Evolutionary conservation across 1,140 invertebrate genomes (phyloP).

Genomic region (Bombus impatiens): DNA sequence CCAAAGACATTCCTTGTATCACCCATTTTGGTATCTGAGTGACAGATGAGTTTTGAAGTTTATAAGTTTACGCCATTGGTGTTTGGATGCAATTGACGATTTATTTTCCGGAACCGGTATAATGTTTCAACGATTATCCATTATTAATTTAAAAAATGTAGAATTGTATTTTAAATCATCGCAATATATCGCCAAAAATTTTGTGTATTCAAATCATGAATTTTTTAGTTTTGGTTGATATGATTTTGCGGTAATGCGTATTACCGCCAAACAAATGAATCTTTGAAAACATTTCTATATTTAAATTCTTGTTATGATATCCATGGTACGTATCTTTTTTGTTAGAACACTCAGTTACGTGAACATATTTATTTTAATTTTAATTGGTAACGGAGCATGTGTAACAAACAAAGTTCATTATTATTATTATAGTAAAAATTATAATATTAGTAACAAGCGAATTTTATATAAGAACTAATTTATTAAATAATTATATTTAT

Average conservation of each 20-base stretch:
- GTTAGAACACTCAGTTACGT: background rate
- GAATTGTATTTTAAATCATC: background rate
- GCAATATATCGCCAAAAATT: background rate
- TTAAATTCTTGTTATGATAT: background rate
- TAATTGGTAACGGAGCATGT: background rate
- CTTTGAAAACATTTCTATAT: background rate
- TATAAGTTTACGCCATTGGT: constrained; percentile 57
- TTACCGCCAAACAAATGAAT: constrained; percentile 25
- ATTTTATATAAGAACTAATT: background rate
- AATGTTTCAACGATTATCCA: no score
- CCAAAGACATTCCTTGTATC: constrained; percentile 82
- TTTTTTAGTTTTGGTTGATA: background rate
- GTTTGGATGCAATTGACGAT: no score
- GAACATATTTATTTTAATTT: background rate
- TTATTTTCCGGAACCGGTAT: background rate
- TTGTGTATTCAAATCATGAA: background rate
- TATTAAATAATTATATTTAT: background rate
- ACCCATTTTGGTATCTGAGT: constrained; percentile 67
- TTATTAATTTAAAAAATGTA: background rate
- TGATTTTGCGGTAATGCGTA: background rate
- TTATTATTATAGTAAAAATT: background rate
- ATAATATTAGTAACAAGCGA: background rate
- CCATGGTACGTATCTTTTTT: background rate
- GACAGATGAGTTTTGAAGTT: constrained; percentile 38
- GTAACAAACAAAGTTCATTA: background rate